These are phyloP conservation scores for Margarornis squamiger DNA, from an alignment of 2,797 vertebrate species.

Conservation along the genomic window DNA sequence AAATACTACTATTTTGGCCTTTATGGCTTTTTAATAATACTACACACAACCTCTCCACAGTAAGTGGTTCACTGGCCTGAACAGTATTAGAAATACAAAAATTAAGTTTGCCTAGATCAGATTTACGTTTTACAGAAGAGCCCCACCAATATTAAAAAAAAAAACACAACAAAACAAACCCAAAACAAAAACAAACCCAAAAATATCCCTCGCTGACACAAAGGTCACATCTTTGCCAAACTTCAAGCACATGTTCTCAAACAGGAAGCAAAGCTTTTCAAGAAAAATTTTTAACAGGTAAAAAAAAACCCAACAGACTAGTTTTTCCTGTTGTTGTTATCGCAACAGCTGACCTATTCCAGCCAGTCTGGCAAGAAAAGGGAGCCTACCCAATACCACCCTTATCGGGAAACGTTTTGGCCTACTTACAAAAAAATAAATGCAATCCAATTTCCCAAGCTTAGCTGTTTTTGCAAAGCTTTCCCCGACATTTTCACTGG, in stretches of 20 bases:
- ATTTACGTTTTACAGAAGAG: not conserved
- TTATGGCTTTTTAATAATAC: not conserved
- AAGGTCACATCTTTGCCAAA: not conserved
- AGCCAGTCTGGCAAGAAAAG: not conserved
- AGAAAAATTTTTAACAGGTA: not conserved
- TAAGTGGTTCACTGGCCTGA: not conserved
- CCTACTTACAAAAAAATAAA: not conserved
- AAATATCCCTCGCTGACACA: not conserved
- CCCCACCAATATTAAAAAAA: not conserved
- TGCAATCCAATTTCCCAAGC: not conserved
- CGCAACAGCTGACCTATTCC: not conserved
- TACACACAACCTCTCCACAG: not conserved
- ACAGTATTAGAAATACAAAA: not conserved
- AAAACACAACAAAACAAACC: not conserved
- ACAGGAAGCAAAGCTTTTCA: constrained; percentile 39
- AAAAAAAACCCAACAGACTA: not conserved
- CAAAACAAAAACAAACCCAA: not conserved
- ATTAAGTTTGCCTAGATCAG: not conserved
- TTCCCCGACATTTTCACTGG: not conserved
- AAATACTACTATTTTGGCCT: not conserved
- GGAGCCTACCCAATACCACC: not conserved
- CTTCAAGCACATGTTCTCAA: not conserved
- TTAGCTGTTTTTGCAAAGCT: not conserved
- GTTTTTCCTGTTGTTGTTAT: not conserved
- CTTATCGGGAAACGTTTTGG: not conserved